Conservation (phyloP, 2,888 invertebrate species). For the Eurytoma californica region DNA sequence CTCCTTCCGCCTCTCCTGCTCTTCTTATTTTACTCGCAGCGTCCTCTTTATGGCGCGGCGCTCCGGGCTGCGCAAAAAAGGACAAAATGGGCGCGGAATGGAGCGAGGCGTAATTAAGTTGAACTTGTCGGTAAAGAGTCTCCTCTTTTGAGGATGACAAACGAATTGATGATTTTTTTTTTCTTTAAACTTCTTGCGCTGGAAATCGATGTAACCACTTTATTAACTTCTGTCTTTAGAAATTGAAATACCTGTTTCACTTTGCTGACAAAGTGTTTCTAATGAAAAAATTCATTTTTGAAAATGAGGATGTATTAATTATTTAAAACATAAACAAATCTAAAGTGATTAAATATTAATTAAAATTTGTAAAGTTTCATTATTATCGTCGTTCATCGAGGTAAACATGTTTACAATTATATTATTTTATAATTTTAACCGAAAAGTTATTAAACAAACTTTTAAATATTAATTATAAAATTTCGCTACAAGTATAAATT, state of each 20-base stretch:
- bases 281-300: neutral
- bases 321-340: too few relatives aligned
- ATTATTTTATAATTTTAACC: too few relatives aligned
- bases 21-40: conserved; percentile 5
- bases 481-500: too few relatives aligned
- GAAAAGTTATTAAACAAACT: too few relatives aligned
- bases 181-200: neutral
- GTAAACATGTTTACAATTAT: too few relatives aligned
- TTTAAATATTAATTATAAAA: too few relatives aligned
- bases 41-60: neutral
- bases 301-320: too few relatives aligned
- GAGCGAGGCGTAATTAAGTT: conserved; percentile 32
- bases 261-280: neutral
- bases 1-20: neutral
- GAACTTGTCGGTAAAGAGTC: neutral
- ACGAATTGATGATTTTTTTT: neutral
- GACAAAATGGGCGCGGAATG: conserved; percentile 4
- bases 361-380: too few relatives aligned
- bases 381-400: too few relatives aligned
- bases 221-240: too few relatives aligned
- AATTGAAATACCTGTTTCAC: neutral
- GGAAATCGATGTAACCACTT: neutral
- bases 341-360: too few relatives aligned
- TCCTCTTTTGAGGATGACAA: conserved; percentile 7
- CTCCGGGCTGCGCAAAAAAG: neutral